phyloP scores from a whole-genome alignment of 2,797 vertebrate species.

The Tapera naevia region DNA sequence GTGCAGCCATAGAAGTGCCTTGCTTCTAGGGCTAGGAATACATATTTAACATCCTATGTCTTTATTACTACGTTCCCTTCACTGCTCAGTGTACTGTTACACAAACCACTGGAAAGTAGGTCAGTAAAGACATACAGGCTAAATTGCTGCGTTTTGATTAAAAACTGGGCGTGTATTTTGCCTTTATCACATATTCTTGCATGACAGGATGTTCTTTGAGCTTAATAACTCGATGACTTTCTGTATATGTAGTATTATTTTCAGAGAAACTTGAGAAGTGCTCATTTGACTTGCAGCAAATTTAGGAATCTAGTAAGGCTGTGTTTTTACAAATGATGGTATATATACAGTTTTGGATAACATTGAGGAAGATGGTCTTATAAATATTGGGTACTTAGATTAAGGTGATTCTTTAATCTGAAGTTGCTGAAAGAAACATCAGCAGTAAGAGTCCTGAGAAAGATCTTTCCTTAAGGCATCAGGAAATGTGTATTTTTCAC shows the following conservation, averaged over 20 bases:
- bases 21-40: not conserved
- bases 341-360: accelerated
- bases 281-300: not conserved
- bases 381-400: accelerated
- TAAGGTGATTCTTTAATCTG: not conserved
- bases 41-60: not conserved
- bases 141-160: not conserved
- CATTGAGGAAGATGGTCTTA: not conserved
- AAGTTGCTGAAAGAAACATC: not conserved
- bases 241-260: not conserved
- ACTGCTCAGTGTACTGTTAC: not conserved
- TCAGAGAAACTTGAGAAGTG: not conserved
- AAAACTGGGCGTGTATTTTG: not conserved
- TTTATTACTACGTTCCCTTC: not conserved
- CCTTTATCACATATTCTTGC: not conserved
- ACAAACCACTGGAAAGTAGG: slow-evolving; percentile 43
- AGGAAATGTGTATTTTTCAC: not conserved
- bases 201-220: not conserved
- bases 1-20: not conserved
- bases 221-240: not conserved
- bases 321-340: not conserved
- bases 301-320: not conserved
- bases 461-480: accelerated
- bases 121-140: not conserved
- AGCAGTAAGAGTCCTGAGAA: not conserved